Evolutionary conservation across 2,888 invertebrate genomes (phyloP).

Genomic region (Lysandra coridon): DNA sequence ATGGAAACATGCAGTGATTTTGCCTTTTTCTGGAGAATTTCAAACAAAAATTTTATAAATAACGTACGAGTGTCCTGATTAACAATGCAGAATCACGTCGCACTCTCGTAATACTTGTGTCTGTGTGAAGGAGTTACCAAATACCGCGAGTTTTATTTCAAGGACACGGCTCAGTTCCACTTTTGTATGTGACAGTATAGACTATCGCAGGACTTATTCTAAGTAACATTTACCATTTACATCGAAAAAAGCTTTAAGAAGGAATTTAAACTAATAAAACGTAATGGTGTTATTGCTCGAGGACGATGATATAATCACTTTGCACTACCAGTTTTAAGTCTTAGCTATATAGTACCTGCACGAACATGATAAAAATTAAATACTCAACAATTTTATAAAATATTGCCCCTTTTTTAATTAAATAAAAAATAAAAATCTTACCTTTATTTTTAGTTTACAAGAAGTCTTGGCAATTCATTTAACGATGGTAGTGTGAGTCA

Average conservation of each 20-base stretch:
- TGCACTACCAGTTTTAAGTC: background rate
- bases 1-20: too few relatives aligned
- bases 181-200: background rate
- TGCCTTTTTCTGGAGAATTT: too few relatives aligned
- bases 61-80: background rate
- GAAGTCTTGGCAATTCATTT: conserved; percentile 5
- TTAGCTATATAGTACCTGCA: background rate
- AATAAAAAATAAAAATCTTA: background rate
- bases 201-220: too few relatives aligned
- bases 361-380: background rate
- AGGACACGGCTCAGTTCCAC: background rate
- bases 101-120: too few relatives aligned
- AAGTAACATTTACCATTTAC: too few relatives aligned
- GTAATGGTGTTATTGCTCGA: background rate
- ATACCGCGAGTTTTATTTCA: background rate
- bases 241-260: too few relatives aligned
- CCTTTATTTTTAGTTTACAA: background rate
- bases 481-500: background rate
- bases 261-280: background rate
- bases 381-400: background rate
- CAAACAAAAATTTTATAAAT: too few relatives aligned
- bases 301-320: conserved; percentile 8
- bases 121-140: too few relatives aligned
- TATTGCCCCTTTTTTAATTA: background rate
- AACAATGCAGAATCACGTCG: too few relatives aligned